Base-by-base conservation (phyloP, 2,113 vertebrate species). In the Gymnobelideus leadbeateri region DNA sequence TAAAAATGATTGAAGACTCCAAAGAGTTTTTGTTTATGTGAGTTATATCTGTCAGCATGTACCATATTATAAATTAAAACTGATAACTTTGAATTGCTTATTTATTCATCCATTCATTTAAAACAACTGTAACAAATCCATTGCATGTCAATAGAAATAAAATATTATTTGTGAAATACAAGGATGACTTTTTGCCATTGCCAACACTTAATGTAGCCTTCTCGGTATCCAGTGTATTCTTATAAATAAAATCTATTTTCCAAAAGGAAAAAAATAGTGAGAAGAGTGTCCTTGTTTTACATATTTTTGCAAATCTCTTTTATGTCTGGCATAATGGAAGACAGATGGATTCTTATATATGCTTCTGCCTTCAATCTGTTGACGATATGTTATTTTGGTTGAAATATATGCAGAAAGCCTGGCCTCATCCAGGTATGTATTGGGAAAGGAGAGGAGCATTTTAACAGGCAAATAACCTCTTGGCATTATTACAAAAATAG, bases 281-380 rank as follows among this genome's bases (percentile, higher is more conserved):
- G 68, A 43, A 84, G n/a, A 23, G 37, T 43, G 68, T 84, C 6
- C 68, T 43, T 84, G 68, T 84, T 84, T 84, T 84, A 84, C n/a
- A 43, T 23, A 23, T 43, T 84, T 84, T 84, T 84, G 37, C n/a
- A 84, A 84, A 43, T 84, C n/a, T 84, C n/a, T 84, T 84, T 84
- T 84, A 84, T 84, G 68, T 43, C n/a, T 43, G 19, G n/a, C 68
- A 43, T 84, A 84, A 84, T 84, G 68, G 68, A 84, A 84, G 68
- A 84, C 68, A 84, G 68, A 43, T 84, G 68, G 68, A 84, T 84
- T 7, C 68, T 84, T 16, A 43, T 84, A 43, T 84, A 14, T 23
- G 68, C n/a, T 84, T 84, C 68, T 84, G 68, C 68, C 43, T 84
- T 84, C 68, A 84, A 84, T 84, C 68, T 84, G 68, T 84, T 84